A percentile compares a stretch with the other conserved stretches of the same genome.
Conservation (phyloP, 1,140 invertebrate species). For the Nasonia giraulti region DNA sequence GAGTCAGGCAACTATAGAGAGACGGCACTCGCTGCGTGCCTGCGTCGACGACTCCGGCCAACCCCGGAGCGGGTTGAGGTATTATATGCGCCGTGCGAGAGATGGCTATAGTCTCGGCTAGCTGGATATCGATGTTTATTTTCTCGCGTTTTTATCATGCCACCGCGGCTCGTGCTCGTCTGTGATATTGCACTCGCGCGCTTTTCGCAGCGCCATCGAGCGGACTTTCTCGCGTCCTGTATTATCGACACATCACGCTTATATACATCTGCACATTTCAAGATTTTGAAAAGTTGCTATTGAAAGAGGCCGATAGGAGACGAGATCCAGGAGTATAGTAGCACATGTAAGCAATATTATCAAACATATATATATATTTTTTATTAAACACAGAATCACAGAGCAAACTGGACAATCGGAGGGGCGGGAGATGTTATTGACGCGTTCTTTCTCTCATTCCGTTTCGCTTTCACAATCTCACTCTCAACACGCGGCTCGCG, state of each 20-base stretch:
- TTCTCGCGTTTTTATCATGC: slow-evolving; percentile 8
- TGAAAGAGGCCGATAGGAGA: too few relatives aligned
- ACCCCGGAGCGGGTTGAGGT: not conserved
- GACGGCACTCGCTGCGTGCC: too few relatives aligned
- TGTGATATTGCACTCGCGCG: not conserved
- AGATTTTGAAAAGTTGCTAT: too few relatives aligned
- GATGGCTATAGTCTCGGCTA: not conserved
- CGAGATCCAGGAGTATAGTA: not conserved
- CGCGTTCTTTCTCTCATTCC: slow-evolving; percentile 51
- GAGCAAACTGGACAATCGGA: slow-evolving; percentile 69
- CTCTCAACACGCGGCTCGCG: slow-evolving; percentile 52
- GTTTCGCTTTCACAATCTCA: slow-evolving; percentile 22
- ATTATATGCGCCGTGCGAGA: not conserved
- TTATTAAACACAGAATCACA: slow-evolving; percentile 72
- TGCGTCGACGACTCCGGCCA: not conserved
- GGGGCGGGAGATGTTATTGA: slow-evolving; percentile 60
- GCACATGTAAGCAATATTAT: slow-evolving; percentile 38
- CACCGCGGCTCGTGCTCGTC: not conserved
- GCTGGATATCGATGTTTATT: slow-evolving; percentile 18
- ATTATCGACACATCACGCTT: too few relatives aligned
- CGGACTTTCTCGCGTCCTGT: too few relatives aligned
- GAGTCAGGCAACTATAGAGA: not conserved
- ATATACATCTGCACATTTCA: too few relatives aligned
- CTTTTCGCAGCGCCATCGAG: not conserved
- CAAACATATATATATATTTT: slow-evolving; percentile 60